A percentile compares a stretch with the other conserved stretches of the same genome.
Evolutionary conservation across 2,113 vertebrate species (phyloP).

Genomic region (Leiothrix lutea): DNA sequence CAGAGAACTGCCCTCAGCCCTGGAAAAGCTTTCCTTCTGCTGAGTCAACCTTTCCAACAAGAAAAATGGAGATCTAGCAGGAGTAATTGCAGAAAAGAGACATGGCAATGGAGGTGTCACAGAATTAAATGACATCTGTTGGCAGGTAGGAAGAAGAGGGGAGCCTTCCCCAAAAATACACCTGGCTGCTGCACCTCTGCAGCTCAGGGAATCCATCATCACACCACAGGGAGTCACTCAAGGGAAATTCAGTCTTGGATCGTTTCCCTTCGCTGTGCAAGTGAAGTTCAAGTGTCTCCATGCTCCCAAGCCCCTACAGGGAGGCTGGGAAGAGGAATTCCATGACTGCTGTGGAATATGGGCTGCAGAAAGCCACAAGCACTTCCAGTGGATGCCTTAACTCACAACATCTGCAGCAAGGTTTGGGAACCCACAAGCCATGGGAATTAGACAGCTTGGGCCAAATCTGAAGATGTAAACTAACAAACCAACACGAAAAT

Average conservation of each 20-base stretch:
- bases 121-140: neutral
- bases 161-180: neutral
- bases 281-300: neutral
- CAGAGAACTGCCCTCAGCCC: neutral
- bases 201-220: neutral
- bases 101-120: neutral
- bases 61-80: neutral
- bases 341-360: neutral
- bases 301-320: constrained; percentile 9
- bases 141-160: neutral
- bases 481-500: neutral
- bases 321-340: neutral
- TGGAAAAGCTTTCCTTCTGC: neutral
- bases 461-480: neutral
- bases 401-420: neutral
- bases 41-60: neutral
- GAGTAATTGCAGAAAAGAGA: neutral
- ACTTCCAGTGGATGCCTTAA: neutral
- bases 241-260: neutral
- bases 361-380: neutral
- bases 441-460: neutral
- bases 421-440: neutral
- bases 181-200: neutral
- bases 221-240: neutral
- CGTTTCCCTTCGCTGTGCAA: neutral